A percentile compares a stretch with the other conserved stretches of the same genome.
Conservation (phyloP, 2,113 vertebrate species). For the Formicarius rufipectus region DNA sequence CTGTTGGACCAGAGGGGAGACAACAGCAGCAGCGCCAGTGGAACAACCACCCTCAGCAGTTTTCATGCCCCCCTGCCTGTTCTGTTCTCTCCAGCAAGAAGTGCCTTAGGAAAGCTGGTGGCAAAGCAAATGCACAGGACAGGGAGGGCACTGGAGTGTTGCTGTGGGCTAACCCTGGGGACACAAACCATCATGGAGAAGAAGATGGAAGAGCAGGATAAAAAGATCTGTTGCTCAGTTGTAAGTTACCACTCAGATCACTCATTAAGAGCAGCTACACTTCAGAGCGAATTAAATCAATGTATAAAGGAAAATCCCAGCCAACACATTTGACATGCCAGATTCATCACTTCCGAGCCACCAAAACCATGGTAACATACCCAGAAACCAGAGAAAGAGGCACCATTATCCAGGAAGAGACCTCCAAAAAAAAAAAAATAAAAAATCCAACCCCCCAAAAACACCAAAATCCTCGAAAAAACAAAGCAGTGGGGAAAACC, state of each 20-base stretch:
- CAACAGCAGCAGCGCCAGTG: not conserved
- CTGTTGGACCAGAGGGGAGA: not conserved
- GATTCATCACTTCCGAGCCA: not conserved
- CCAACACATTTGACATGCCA: not conserved
- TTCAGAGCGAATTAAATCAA: not conserved
- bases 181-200: not conserved
- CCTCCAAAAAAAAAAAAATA: not conserved
- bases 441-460: too few species aligned
- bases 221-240: not conserved
- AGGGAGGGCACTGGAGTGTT: not conserved
- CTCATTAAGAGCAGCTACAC: not conserved
- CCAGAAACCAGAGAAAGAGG: not conserved
- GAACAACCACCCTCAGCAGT: not conserved
- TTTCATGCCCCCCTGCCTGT: not conserved
- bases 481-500: not conserved
- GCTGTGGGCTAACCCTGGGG: not conserved
- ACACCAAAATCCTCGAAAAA: not conserved
- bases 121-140: not conserved
- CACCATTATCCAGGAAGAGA: not conserved
- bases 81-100: not conserved
- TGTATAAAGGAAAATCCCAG: not conserved
- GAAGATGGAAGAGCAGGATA: not conserved
- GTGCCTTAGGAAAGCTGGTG: not conserved
- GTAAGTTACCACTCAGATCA: not conserved
- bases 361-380: not conserved